A percentile compares a stretch with the other conserved stretches of the same genome.
Conservation (phyloP, 2,797 vertebrate genomes). For the Natrix natrix region DNA sequence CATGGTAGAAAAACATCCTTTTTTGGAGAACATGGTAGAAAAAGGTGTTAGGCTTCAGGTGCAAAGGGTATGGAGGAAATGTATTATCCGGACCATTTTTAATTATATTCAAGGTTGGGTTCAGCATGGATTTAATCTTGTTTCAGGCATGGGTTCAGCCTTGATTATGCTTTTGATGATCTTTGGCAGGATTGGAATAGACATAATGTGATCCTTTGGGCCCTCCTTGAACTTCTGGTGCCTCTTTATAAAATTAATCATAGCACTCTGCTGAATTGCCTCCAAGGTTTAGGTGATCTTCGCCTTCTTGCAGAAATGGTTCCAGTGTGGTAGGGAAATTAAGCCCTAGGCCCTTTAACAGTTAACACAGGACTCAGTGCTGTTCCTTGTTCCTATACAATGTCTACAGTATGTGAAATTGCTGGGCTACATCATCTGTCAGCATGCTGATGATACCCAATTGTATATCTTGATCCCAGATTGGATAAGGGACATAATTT, state of each 20-base stretch:
- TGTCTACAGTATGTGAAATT: not conserved
- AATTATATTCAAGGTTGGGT: not conserved
- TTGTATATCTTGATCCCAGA: not conserved
- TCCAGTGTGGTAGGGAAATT: not conserved
- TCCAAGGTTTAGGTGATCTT: not conserved
- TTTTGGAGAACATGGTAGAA: not conserved
- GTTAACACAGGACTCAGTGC: not conserved
- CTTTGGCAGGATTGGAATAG: not conserved
- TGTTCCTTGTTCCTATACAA: not conserved
- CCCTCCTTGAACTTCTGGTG: not conserved
- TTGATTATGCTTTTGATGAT: not conserved
- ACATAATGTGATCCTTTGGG: not conserved
- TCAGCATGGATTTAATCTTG: not conserved
- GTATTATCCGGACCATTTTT: not conserved
- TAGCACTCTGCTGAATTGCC: not conserved
- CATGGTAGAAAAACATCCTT: not conserved
- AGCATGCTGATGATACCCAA: not conserved
- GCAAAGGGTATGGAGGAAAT: not conserved
- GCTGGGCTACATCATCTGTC: not conserved
- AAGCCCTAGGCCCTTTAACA: not conserved
- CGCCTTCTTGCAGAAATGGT: not conserved
- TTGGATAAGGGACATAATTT: not conserved
- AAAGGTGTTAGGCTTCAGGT: not conserved
- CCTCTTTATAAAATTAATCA: not conserved
- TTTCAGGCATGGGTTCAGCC: not conserved